A percentile compares a stretch with the other conserved stretches of the same genome.
phyloP scores from a whole-genome alignment of 2,797 vertebrate species.

The Myotis pilosus region DNA sequence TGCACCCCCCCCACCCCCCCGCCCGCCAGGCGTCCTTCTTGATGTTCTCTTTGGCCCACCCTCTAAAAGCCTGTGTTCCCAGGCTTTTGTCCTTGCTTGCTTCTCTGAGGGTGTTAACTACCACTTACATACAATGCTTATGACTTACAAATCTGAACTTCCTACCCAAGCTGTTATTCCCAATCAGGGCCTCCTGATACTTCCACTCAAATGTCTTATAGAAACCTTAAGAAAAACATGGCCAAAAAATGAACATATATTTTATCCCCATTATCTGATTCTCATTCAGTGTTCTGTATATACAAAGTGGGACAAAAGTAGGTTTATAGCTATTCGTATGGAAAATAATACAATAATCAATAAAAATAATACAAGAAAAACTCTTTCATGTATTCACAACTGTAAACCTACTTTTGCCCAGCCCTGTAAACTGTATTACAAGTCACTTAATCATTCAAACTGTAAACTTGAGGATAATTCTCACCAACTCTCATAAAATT shows the following conservation, averaged over 20 bases:
- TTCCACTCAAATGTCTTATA: neutral
- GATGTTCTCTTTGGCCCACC: neutral
- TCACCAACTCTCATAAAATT: neutral
- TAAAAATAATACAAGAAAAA: neutral
- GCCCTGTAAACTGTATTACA: neutral
- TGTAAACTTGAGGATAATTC: neutral
- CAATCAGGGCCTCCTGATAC: neutral
- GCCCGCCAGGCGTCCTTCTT: neutral
- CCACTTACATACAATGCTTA: no score
- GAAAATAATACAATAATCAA: no score
- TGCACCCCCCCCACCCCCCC: neutral
- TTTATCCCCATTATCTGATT: neutral
- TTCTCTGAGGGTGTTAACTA: neutral
- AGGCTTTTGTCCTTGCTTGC: neutral
- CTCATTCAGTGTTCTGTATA: neutral
- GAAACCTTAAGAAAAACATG: slow-evolving; percentile 4
- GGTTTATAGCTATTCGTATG: no score
- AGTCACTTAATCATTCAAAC: neutral
- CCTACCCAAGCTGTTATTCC: neutral
- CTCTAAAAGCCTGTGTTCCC: neutral
- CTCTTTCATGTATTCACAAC: neutral
- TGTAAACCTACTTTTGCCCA: neutral
- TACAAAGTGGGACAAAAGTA: no score
- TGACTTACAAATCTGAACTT: neutral
- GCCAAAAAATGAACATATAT: neutral